A percentile compares a stretch with the other conserved stretches of the same genome.
These are phyloP conservation scores for Leucoraja ocellata DNA, from an alignment of 2,797 vertebrate genomes.

Conservation along the genomic window DNA sequence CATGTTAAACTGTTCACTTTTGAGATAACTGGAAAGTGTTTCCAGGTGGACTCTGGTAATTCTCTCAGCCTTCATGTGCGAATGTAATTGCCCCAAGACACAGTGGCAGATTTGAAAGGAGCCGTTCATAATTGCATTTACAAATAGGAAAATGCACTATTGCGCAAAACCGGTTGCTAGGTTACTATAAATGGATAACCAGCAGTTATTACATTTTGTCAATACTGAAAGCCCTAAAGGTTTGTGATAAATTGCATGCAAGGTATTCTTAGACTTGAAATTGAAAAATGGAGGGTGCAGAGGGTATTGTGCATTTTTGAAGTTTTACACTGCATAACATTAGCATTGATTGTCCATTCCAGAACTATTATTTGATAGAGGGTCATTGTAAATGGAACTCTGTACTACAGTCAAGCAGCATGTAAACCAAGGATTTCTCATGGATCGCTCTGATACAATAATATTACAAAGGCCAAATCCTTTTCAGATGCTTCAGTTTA, in stretches of 20 bases:
- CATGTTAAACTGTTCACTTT: not conserved
- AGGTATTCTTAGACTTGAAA: not conserved
- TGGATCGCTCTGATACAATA: not conserved
- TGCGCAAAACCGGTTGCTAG: not conserved
- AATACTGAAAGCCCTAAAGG: conserved; percentile 16
- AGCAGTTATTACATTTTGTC: conserved; percentile 35
- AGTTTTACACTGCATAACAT: not conserved
- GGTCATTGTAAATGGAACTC: not conserved
- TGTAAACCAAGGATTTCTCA: not conserved
- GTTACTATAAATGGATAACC: conserved; percentile 18
- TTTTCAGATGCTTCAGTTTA: not conserved
- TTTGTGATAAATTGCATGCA: conserved; percentile 24
- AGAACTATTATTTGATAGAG: not conserved
- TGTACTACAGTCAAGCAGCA: not conserved
- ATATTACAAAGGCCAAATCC: not conserved
- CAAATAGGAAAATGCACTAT: conserved; percentile 23
- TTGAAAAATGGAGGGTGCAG: not conserved
- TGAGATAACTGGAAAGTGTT: conserved; percentile 3
- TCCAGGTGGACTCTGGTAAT: not conserved
- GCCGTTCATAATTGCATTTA: conserved; percentile 7
- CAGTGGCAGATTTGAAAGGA: conserved; percentile 9
- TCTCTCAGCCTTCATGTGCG: not conserved
- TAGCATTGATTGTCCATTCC: not conserved
- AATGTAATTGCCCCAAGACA: conserved; percentile 10
- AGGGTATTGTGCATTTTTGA: not conserved